These are phyloP conservation scores for Papilio gigon DNA, from an alignment of 2,888 invertebrate genomes.

Conservation along the genomic window DNA sequence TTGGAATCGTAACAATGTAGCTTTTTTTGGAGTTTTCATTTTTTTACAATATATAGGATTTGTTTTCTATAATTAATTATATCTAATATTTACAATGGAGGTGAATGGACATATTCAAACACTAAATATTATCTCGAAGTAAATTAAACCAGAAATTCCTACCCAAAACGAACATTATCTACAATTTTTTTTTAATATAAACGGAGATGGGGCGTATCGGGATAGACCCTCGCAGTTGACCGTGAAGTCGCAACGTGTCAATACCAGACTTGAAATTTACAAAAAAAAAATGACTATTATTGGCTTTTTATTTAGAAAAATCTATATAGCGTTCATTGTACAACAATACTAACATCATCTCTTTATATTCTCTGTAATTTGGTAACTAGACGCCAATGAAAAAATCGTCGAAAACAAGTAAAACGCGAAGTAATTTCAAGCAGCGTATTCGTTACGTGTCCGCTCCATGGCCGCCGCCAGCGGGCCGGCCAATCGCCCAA, in stretches of 20 bases:
- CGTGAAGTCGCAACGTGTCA: conserved; percentile 15
- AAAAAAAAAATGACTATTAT: neutral
- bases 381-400: neutral
- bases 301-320: neutral
- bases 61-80: conserved; percentile 81
- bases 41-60: conserved; percentile 83
- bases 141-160: conserved; percentile 71
- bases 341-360: conserved; percentile 3
- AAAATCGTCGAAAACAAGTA: neutral
- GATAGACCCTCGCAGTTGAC: conserved; percentile 13
- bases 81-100: conserved; percentile 83
- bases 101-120: conserved; percentile 80
- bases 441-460: neutral
- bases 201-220: conserved; percentile 51
- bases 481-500: conserved; percentile 47
- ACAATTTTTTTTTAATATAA: conserved; percentile 74
- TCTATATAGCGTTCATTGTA: conserved; percentile 7
- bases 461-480: conserved; percentile 30
- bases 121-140: conserved; percentile 76
- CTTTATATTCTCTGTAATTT: conserved; percentile 7
- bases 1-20: conserved; percentile 77
- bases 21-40: conserved; percentile 81
- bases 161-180: conserved; percentile 81
- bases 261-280: conserved; percentile 2
- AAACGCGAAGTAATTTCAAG: neutral